These are phyloP conservation scores for Drosophila limbata DNA, from an alignment of 2,888 invertebrate genomes.

Conservation along the genomic window DNA sequence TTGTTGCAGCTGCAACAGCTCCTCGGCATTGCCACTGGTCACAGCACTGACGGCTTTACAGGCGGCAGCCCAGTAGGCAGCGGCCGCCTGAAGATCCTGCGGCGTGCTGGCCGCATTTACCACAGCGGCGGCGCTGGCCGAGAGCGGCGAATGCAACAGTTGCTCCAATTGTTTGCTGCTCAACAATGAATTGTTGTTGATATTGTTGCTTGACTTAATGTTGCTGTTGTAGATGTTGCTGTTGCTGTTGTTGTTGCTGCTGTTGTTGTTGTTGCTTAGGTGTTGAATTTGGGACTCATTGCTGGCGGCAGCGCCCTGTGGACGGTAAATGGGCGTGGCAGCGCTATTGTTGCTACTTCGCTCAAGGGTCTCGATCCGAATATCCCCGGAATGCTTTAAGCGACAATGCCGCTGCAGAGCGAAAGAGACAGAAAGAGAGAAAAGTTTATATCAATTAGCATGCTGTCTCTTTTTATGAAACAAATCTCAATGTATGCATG, in stretches of 20 bases:
- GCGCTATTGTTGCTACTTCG: constrained; percentile 62
- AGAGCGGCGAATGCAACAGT: constrained; percentile 70
- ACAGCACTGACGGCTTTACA: constrained; percentile 74
- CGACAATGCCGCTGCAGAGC: constrained; percentile 90
- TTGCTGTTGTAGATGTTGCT: constrained; percentile 50
- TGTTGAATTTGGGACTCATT: constrained; percentile 68
- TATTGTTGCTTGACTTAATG: constrained; percentile 33
- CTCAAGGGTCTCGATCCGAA: constrained; percentile 88
- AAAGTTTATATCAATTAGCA: constrained; percentile 26
- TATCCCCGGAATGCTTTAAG: constrained; percentile 91
- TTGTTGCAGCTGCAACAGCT: constrained; percentile 79
- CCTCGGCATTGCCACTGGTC: constrained; percentile 67
- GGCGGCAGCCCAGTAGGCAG: constrained; percentile 79
- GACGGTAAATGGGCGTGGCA: constrained; percentile 82
- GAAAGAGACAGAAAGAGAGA: constrained; percentile 5
- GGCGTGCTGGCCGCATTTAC: constrained; percentile 77
- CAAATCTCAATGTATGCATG: constrained; percentile 16
- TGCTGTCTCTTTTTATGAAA: constrained; percentile 1
- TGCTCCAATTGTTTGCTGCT: constrained; percentile 72
- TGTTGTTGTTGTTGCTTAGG: constrained; percentile 38
- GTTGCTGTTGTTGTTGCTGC: constrained; percentile 46
- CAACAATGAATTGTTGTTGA: constrained; percentile 57
- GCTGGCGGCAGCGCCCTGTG: constrained; percentile 78
- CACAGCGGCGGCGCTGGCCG: constrained; percentile 71
- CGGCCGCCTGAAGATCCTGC: constrained; percentile 80